phyloP scores from a whole-genome alignment of 2,113 vertebrate genomes.

The Excalfactoria chinensis region DNA sequence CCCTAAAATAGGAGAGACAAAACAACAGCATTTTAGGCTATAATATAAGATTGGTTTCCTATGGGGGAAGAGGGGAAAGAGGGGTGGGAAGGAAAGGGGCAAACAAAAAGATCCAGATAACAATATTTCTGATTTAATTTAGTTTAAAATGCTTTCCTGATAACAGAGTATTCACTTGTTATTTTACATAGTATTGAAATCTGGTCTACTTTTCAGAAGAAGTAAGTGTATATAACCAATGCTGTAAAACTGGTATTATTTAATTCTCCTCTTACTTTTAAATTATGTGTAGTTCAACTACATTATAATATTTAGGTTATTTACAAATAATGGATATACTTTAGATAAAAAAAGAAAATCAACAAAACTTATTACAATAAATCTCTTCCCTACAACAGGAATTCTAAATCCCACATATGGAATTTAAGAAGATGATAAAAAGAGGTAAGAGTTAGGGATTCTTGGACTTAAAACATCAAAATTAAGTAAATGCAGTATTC shows the following conservation, averaged over 20 bases:
- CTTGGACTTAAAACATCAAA: background rate
- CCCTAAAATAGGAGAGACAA: constrained; percentile 71
- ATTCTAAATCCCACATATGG: background rate
- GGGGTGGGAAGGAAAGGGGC: too few relatives aligned
- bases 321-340: background rate
- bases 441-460: background rate
- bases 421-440: background rate
- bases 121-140: background rate
- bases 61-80: too few relatives aligned
- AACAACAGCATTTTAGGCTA: constrained; percentile 32
- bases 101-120: background rate
- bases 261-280: background rate
- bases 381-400: background rate
- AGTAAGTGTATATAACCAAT: background rate
- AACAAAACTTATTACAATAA: background rate
- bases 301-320: background rate
- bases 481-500: background rate
- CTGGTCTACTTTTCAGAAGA: background rate
- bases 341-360: accelerated
- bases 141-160: constrained; percentile 5
- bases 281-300: background rate
- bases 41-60: background rate
- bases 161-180: background rate
- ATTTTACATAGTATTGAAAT: background rate
- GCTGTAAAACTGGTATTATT: background rate